phyloP scores from a whole-genome alignment of 1,140 invertebrate genomes.

The Coelopa frigida region DNA sequence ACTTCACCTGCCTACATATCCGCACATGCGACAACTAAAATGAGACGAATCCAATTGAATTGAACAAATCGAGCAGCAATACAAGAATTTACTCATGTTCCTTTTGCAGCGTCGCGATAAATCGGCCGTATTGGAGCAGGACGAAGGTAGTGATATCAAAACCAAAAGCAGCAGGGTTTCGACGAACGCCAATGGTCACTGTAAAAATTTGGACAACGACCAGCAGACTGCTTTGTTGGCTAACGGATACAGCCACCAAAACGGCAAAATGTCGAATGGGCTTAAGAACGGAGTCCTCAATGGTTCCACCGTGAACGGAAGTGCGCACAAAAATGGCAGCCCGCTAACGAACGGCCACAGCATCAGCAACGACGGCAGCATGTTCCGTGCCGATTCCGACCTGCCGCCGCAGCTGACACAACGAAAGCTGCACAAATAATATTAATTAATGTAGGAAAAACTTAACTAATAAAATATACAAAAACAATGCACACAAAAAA shows the following conservation, averaged over 20 bases:
- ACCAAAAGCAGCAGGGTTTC: neutral
- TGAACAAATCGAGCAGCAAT: no score
- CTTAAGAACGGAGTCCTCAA: neutral
- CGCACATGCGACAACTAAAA: no score
- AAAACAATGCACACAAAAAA: constrained; percentile 1
- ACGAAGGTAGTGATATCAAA: no score
- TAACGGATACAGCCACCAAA: constrained; percentile 7
- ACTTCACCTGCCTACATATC: no score
- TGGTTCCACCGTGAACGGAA: constrained; percentile 5
- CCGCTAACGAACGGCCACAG: constrained; percentile 12
- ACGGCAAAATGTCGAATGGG: constrained; percentile 16
- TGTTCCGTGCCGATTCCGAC: constrained; percentile 27
- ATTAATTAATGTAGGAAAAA: constrained; percentile 18
- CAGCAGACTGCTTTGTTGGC: no score
- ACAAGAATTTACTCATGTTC: constrained; percentile 18
- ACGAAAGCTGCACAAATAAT: constrained; percentile 40
- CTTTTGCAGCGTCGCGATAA: constrained; percentile 16
- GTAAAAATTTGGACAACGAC: neutral
- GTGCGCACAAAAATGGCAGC: constrained; percentile 11
- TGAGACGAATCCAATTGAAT: no score
- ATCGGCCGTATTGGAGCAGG: no score
- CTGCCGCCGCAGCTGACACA: constrained; percentile 33
- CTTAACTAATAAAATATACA: constrained; percentile 8
- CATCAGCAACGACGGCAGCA: constrained; percentile 17
- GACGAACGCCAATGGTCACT: constrained; percentile 6